Evolutionary conservation across 2,888 invertebrate species (phyloP).

Genomic region (Eristalis pertinax): DNA sequence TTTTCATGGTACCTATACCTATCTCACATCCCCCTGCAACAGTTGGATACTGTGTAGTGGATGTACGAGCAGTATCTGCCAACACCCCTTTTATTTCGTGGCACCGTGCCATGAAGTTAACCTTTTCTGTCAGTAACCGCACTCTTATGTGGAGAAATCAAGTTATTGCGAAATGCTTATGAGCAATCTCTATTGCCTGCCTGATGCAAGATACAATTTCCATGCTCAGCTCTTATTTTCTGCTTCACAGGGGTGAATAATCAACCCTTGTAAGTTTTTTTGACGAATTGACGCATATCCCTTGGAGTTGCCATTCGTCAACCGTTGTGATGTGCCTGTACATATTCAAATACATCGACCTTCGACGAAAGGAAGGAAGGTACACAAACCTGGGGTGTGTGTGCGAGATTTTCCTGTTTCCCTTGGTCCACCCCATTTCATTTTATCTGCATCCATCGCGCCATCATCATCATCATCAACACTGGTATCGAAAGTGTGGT

Average conservation of each 20-base stretch:
- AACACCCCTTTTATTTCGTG: constrained; percentile 40
- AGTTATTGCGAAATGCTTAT: constrained; percentile 59
- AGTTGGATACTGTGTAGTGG: constrained; percentile 30
- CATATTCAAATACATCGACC: background rate
- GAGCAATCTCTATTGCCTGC: constrained; percentile 61
- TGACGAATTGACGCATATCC: constrained; percentile 72
- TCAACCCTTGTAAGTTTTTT: constrained; percentile 57
- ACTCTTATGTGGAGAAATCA: constrained; percentile 67
- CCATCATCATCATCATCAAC: constrained; percentile 76
- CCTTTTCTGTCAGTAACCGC: constrained; percentile 62
- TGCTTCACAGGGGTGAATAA: constrained; percentile 55
- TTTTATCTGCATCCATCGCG: constrained; percentile 20
- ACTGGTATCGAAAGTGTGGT: constrained; percentile 70
- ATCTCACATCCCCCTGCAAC: constrained; percentile 43
- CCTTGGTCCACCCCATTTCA: constrained; percentile 28
- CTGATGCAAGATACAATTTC: constrained; percentile 40
- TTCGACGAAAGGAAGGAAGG: too few species aligned
- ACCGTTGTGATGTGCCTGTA: constrained; percentile 19
- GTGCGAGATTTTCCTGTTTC: constrained; percentile 43
- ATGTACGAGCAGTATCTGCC: background rate
- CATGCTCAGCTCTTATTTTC: constrained; percentile 47
- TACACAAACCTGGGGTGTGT: background rate
- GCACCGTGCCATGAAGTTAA: constrained; percentile 38
- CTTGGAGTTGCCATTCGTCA: constrained; percentile 69
- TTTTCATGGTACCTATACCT: constrained; percentile 38